Base-by-base conservation (phyloP, 1,140 invertebrate genomes). In the Drosophila bocki region DNA sequence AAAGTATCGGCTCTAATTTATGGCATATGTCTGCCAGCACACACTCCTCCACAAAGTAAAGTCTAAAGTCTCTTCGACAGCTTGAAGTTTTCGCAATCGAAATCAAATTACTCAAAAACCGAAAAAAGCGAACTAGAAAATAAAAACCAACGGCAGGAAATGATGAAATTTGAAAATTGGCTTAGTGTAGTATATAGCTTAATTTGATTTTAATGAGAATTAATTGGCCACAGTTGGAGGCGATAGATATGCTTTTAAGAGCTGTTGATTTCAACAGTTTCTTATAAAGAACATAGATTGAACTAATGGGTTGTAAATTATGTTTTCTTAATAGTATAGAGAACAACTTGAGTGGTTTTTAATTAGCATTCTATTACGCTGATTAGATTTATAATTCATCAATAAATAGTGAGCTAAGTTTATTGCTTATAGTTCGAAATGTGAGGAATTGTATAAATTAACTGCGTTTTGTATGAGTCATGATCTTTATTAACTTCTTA, bases 141-240 rank as follows among this genome's bases (percentile, higher is more conserved):
- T 13, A 41, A 56, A 51, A 47, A 50, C 78, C 64, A 83, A 45
- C 51, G 57, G 50, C 76, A 57, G 78, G 74, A 82, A 78, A 75
- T 79, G 78, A 50, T 69, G 63, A 78, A 80, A 65, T 81, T 69
- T 70, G 41, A 51, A 75, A 82, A 74, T 78, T 77, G 61, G 51
- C 47, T 61, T 77, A 60, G 63, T 65, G 32, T 44, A 19, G 7
- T 47, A 41, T 57, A 53, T 48, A n/a, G 51, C 48, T 82, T 80
- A 87, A 88, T 80, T 54, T 61, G 69, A 69, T 78, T 88, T 88
- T 75, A 88, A 87, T 87, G 80, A 78, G 64, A 77, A 83, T 59
- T 72, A 80, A 86, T 87, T 72, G 57, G 71, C 48, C 53, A 35
- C 59, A 58, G 51, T 67, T 81, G 65, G 8, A 50, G 32, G 41